phyloP scores from a whole-genome alignment of 2,113 vertebrate genomes.

The Choloepus hoffmanni region DNA sequence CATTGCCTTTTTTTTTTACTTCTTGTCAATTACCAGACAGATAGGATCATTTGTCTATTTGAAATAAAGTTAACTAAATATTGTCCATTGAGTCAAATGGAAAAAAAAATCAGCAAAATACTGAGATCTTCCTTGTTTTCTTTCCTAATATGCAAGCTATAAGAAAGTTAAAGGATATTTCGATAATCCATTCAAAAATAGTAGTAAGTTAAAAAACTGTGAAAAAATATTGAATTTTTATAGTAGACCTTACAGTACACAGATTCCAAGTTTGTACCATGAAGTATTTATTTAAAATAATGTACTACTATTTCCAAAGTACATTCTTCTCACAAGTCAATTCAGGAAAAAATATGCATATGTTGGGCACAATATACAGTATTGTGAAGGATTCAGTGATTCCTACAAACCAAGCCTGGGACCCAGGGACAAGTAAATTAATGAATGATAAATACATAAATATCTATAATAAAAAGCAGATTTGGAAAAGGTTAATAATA shows the following conservation, averaged over 20 bases:
- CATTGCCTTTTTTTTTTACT: not conserved
- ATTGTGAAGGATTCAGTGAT: not conserved
- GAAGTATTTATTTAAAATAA: not conserved
- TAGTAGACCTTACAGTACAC: not conserved
- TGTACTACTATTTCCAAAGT: not conserved
- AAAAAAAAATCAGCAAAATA: not conserved
- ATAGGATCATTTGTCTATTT: not conserved
- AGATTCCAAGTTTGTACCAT: not conserved
- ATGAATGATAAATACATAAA: not conserved
- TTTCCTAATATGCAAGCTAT: not conserved
- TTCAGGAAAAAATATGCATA: not conserved
- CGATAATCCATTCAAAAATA: not conserved
- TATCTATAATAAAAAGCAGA: not conserved
- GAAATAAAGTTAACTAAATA: not conserved
- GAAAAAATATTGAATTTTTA: not conserved
- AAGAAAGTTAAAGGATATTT: not conserved
- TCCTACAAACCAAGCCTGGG: not conserved
- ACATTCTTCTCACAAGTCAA: not conserved
- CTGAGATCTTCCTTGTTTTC: not conserved
- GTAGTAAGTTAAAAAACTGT: not conserved
- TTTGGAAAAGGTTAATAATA: not conserved
- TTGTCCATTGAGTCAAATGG: not conserved
- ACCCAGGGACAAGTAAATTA: not conserved
- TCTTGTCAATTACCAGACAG: not conserved
- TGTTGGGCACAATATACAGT: not conserved